Percentiles rank a stretch among this genome's conserved stretches.
phyloP scores from a whole-genome alignment of 2,888 invertebrate species.

The Acholoe squamosa region DNA sequence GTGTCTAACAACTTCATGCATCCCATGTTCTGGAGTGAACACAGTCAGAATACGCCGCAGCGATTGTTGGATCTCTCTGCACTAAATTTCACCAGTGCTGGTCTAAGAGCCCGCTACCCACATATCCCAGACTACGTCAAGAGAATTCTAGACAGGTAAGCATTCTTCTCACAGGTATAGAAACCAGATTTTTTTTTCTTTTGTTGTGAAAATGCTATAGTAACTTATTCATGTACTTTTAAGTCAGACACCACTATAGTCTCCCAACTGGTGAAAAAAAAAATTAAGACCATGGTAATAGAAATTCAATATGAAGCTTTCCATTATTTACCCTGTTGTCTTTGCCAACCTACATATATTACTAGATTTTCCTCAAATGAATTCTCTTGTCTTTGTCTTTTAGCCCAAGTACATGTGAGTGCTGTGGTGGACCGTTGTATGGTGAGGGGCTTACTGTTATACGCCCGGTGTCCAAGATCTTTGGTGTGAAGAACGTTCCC shows the following conservation, averaged over 20 bases:
- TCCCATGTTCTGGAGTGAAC: conserved; percentile 82
- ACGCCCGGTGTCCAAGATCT: conserved; percentile 79
- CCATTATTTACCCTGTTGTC: too few relatives aligned
- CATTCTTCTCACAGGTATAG: background rate
- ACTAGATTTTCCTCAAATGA: too few relatives aligned
- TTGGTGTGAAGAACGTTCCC: conserved; percentile 80
- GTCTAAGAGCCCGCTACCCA: background rate
- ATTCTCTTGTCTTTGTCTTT: background rate
- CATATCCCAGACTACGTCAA: conserved; percentile 62
- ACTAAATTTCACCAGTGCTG: conserved; percentile 65
- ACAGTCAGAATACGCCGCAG: conserved; percentile 78
- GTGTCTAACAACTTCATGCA: conserved; percentile 83
- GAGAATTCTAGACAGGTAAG: conserved; percentile 66
- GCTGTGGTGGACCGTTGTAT: conserved; percentile 78
- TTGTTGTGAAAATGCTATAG: too few relatives aligned
- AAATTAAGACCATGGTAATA: too few relatives aligned
- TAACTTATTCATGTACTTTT: too few relatives aligned
- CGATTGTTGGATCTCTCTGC: conserved; percentile 76
- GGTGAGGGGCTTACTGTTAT: conserved; percentile 81
- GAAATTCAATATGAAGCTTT: too few relatives aligned
- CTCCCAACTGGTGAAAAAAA: too few relatives aligned
- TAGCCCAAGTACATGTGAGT: conserved; percentile 76
- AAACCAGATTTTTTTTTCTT: too few relatives aligned
- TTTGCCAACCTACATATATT: too few relatives aligned
- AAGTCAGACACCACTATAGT: too few relatives aligned